phyloP scores from a whole-genome alignment of 1,140 invertebrate genomes.

The Berghia stephanieae region DNA sequence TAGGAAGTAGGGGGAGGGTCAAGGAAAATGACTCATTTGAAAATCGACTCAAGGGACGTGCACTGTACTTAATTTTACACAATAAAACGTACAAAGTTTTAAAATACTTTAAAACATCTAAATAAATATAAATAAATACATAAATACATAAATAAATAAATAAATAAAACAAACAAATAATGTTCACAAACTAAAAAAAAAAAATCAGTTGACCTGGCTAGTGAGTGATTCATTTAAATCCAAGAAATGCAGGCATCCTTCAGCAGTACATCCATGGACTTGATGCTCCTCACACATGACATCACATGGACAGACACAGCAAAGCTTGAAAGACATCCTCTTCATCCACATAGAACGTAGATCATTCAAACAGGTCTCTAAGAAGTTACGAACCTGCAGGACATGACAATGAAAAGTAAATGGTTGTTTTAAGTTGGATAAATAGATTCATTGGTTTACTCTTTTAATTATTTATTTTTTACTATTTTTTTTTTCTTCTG shows the following conservation, averaged over 20 bases:
- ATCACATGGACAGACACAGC: slow-evolving; percentile 65
- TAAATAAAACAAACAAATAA: no score
- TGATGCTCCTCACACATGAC: slow-evolving; percentile 61
- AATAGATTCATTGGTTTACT: no score
- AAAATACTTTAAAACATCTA: no score
- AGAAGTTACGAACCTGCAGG: slow-evolving; percentile 65
- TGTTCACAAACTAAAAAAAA: not conserved
- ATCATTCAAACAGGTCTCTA: slow-evolving; percentile 64
- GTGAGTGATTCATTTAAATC: slow-evolving; percentile 68
- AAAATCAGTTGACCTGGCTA: slow-evolving; percentile 60
- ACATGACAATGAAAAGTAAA: not conserved
- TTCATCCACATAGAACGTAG: slow-evolving; percentile 66
- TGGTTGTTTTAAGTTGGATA: not conserved
- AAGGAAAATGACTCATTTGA: no score
- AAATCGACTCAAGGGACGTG: no score
- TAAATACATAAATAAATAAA: no score
- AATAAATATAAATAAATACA: no score
- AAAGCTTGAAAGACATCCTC: slow-evolving; percentile 61
- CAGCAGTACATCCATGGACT: slow-evolving; percentile 52
- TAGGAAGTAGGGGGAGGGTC: no score
- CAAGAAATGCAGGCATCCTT: slow-evolving; percentile 67
- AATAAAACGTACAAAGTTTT: no score
- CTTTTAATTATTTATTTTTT: no score
- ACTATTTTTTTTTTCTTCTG: no score
- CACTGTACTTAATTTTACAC: no score